Evolutionary conservation across 64 coral and sea anemone species (phyloP).

Genomic region (Porites australiensis): DNA sequence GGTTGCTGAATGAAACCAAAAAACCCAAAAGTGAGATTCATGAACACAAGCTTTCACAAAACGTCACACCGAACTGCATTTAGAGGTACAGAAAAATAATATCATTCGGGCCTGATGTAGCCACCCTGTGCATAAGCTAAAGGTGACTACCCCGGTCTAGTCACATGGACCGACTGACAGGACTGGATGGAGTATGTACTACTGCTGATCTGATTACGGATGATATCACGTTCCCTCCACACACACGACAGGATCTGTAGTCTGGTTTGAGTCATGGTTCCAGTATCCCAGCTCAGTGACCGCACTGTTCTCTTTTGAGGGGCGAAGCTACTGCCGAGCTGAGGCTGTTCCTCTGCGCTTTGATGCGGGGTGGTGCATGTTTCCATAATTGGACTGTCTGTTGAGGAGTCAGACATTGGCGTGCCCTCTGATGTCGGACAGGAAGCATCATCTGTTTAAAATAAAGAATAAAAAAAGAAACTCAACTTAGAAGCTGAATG

Average conservation of each 20-base stretch:
- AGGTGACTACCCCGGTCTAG: not conserved
- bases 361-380: not conserved
- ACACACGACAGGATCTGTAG: constrained; percentile 43
- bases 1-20: too few species aligned
- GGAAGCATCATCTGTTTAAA: constrained; percentile 2
- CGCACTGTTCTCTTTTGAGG: constrained; percentile 33
- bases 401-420: constrained; percentile 22
- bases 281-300: not conserved
- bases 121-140: not conserved
- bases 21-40: too few species aligned
- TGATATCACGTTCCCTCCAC: constrained; percentile 16
- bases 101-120: not conserved
- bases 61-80: too few species aligned
- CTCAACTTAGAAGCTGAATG: not conserved
- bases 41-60: too few species aligned
- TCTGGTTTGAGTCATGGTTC: constrained; percentile 18
- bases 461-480: not conserved
- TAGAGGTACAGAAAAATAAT: too few species aligned
- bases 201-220: constrained; percentile 33
- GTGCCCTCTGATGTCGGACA: constrained; percentile 1
- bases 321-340: not conserved
- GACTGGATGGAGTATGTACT: constrained; percentile 37
- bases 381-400: not conserved
- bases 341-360: not conserved
- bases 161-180: constrained; percentile 33